Conservation (phyloP, 2,888 invertebrate genomes). For the Tinea trinotella region DNA sequence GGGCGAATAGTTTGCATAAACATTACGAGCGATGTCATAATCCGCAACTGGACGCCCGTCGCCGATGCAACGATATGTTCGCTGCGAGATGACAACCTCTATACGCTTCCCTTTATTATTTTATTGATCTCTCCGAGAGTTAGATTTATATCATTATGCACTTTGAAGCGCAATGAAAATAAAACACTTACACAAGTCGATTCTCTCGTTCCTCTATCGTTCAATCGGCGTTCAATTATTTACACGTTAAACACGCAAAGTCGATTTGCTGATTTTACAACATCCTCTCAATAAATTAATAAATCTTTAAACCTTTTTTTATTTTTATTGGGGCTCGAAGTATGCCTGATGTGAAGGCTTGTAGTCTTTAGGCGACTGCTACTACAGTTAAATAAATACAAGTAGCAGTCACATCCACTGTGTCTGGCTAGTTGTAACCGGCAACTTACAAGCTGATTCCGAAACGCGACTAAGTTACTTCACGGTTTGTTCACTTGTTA, state of each 20-base stretch:
- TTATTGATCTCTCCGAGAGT: not conserved
- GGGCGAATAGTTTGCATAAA: conserved; percentile 50
- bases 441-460: too few species aligned
- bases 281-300: not conserved
- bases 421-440: too few species aligned
- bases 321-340: too few species aligned
- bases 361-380: too few species aligned
- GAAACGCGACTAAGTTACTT: too few species aligned
- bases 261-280: conserved; percentile 1
- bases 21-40: conserved; percentile 48
- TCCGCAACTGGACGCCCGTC: conserved; percentile 23
- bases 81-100: conserved; percentile 8
- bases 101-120: not conserved
- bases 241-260: not conserved
- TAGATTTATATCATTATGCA: conserved; percentile 4
- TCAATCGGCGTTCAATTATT: not conserved
- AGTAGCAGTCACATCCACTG: too few species aligned
- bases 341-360: too few species aligned
- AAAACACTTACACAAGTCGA: too few species aligned
- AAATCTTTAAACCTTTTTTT: not conserved
- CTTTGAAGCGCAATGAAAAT: not conserved
- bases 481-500: too few species aligned
- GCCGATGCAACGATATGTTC: conserved; percentile 8
- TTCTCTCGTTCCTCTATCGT: not conserved
- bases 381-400: too few species aligned